Conservation (phyloP, 2,797 vertebrate species). For the Diglossa cyanea region DNA sequence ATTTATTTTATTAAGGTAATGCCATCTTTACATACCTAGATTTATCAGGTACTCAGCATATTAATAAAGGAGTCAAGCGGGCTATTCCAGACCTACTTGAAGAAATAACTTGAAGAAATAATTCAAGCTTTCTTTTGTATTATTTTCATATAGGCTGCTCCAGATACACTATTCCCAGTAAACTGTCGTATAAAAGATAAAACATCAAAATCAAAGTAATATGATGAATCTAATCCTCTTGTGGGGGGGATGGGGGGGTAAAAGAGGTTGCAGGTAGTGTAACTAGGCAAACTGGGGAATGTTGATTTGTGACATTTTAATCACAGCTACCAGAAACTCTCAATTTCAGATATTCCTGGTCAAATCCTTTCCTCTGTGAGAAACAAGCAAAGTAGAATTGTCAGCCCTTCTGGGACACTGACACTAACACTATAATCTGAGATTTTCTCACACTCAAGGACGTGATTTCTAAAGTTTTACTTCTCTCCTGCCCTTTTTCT, state of each 20-base stretch:
- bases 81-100: background rate
- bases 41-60: background rate
- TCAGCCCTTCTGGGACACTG: background rate
- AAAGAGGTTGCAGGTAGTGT: background rate
- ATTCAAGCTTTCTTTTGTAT: background rate
- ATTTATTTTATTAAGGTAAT: slow-evolving; percentile 27
- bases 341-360: background rate
- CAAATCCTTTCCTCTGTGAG: background rate
- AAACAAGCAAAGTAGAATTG: background rate
- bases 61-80: background rate
- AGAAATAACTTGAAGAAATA: background rate
- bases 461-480: background rate
- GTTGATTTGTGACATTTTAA: background rate
- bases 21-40: background rate
- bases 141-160: background rate
- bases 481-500: background rate
- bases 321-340: background rate
- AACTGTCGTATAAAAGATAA: background rate
- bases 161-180: background rate
- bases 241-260: accelerated
- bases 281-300: background rate
- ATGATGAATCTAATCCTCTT: background rate
- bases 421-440: background rate
- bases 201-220: slow-evolving; percentile 6
- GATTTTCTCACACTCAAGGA: background rate